Evolutionary conservation across 2,113 vertebrate species (phyloP).

Genomic region (Chionodraco myersi): DNA sequence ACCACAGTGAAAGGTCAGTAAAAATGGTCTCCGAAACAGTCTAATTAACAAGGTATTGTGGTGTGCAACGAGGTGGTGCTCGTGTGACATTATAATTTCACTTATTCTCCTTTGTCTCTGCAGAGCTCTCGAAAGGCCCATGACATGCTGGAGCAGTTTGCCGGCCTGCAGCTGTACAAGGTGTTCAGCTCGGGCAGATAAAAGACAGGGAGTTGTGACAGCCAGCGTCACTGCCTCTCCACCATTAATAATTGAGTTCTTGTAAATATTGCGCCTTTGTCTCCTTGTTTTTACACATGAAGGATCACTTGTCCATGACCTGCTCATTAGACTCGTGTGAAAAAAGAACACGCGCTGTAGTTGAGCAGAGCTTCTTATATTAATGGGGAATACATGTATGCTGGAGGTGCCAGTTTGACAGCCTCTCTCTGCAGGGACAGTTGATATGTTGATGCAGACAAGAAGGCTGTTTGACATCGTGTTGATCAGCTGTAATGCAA

Average conservation of each 20-base stretch:
- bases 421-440: conserved; percentile 4
- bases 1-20: conserved; percentile 36
- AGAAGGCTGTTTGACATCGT: conserved; percentile 17
- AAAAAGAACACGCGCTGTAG: conserved; percentile 34
- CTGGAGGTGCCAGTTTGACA: conserved; percentile 36
- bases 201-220: conserved; percentile 53
- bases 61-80: conserved; percentile 17
- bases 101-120: conserved; percentile 18
- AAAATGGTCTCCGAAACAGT: conserved; percentile 30
- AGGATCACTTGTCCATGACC: conserved; percentile 56
- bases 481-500: conserved; percentile 1
- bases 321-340: conserved; percentile 61
- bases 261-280: conserved; percentile 63
- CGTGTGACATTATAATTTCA: conserved; percentile 43
- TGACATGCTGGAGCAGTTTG: conserved; percentile 14
- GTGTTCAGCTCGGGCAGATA: conserved; percentile 42
- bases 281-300: conserved; percentile 53
- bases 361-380: conserved; percentile 40
- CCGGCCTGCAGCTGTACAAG: conserved; percentile 19
- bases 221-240: conserved; percentile 42
- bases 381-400: conserved; percentile 45
- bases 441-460: conserved; percentile 26
- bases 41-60: conserved; percentile 30
- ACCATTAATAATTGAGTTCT: conserved; percentile 69
- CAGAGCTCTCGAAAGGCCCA: conserved; percentile 23